Evolutionary conservation across 2,888 invertebrate genomes (phyloP).

Genomic region (Pheosia tremula): DNA sequence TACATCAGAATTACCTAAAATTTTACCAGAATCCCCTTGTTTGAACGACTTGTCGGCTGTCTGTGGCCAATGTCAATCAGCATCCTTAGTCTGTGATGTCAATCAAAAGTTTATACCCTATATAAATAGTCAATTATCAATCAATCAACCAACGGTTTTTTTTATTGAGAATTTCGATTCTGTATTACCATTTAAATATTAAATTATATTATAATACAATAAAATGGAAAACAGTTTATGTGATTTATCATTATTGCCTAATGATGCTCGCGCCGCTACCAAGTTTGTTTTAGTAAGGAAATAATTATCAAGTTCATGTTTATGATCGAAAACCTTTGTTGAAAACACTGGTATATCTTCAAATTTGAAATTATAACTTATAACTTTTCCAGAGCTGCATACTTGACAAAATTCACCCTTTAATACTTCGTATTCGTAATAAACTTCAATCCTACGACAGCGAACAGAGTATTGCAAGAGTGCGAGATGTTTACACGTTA

Average conservation of each 20-base stretch:
- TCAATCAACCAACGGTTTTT: no score
- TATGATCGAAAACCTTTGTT: neutral
- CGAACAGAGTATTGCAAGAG: constrained; percentile 40
- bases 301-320: neutral
- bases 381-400: constrained; percentile 56
- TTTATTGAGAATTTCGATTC: no score
- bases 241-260: constrained; percentile 38
- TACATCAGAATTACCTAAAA: no score
- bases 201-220: neutral
- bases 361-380: no score
- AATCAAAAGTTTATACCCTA: no score
- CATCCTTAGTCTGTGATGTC: no score
- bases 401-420: constrained; percentile 57
- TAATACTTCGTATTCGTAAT: constrained; percentile 51
- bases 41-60: no score
- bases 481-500: constrained; percentile 62
- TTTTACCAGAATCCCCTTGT: no score
- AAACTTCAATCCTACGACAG: constrained; percentile 44
- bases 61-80: no score
- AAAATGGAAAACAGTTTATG: constrained; percentile 20
- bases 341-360: no score
- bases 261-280: constrained; percentile 51
- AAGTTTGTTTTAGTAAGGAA: constrained; percentile 58
- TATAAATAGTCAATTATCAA: no score
- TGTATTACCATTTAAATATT: no score